These are phyloP conservation scores for Nomada goodeniana DNA, from an alignment of 2,888 invertebrate species.

Conservation along the genomic window DNA sequence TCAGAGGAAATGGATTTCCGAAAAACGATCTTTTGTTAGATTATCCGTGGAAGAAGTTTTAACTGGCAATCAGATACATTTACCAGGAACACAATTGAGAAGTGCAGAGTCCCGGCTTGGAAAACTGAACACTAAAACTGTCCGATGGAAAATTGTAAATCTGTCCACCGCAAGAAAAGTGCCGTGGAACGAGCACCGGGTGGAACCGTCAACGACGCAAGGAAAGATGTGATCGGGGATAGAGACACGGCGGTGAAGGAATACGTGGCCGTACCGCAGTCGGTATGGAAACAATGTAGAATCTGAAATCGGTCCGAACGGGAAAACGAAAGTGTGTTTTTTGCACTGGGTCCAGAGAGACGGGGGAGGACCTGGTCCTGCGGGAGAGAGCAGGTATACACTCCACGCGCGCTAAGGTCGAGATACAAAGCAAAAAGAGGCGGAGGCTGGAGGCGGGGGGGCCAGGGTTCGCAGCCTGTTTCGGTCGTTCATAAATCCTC, in stretches of 20 bases:
- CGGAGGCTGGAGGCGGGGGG: conserved; percentile 64
- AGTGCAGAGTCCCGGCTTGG: too few relatives aligned
- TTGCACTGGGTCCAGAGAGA: conserved; percentile 49
- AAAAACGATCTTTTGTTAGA: too few relatives aligned
- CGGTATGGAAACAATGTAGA: conserved; percentile 9
- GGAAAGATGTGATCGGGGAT: neutral
- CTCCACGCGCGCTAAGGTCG: conserved; percentile 73
- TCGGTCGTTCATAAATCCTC: conserved; percentile 81
- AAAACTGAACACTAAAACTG: too few relatives aligned
- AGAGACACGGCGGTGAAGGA: neutral
- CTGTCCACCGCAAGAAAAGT: too few relatives aligned
- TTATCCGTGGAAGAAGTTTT: too few relatives aligned
- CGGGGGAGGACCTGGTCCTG: conserved; percentile 32
- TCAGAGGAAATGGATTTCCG: too few relatives aligned
- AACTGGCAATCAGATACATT: too few relatives aligned
- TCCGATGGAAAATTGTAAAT: too few relatives aligned
- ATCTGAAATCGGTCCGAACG: conserved; percentile 31
- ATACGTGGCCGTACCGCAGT: too few relatives aligned
- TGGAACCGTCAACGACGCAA: neutral
- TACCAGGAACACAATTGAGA: too few relatives aligned
- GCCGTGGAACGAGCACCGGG: too few relatives aligned
- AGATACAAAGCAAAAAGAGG: conserved; percentile 74
- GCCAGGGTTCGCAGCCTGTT: conserved; percentile 76
- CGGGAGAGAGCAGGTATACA: conserved; percentile 61
- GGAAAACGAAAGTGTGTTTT: conserved; percentile 68